Evolutionary conservation across 2,797 vertebrate species (phyloP).

Genomic region (Syndactyla subalaris): DNA sequence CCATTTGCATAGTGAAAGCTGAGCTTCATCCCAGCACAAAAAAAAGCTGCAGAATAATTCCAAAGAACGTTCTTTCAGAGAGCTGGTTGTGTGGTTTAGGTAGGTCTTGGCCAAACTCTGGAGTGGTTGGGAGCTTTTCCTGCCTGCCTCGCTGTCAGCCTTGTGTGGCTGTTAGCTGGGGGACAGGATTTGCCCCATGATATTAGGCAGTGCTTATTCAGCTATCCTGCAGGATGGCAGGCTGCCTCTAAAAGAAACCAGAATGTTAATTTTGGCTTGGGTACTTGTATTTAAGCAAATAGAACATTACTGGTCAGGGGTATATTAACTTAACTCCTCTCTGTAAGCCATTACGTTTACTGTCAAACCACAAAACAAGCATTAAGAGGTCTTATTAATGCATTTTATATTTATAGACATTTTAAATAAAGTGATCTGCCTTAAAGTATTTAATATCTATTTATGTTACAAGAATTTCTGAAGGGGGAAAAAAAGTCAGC

Average conservation of each 20-base stretch:
- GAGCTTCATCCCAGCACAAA: neutral
- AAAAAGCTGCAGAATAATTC: neutral
- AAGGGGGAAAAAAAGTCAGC: neutral
- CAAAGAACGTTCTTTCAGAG: neutral
- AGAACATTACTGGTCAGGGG: constrained; percentile 60
- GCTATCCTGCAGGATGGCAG: constrained; percentile 39
- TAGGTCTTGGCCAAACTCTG: neutral
- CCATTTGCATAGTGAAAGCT: neutral
- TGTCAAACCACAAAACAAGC: constrained; percentile 74
- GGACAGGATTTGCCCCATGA: constrained; percentile 33
- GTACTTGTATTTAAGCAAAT: constrained; percentile 68
- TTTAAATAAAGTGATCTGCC: constrained; percentile 68
- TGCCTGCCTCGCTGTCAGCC: neutral
- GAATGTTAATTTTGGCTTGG: constrained; percentile 74
- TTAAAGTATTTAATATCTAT: constrained; percentile 67
- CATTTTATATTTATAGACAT: constrained; percentile 67
- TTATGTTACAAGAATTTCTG: constrained; percentile 59
- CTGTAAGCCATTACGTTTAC: constrained; percentile 71
- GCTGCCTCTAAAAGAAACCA: constrained; percentile 73
- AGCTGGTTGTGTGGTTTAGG: neutral
- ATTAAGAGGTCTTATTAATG: constrained; percentile 72
- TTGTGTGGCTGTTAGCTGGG: neutral
- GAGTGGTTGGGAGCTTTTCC: neutral
- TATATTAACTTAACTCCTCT: constrained; percentile 72
- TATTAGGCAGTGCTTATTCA: constrained; percentile 47